These are phyloP conservation scores for Canis aureus DNA, from an alignment of 2,113 vertebrate species.

Conservation along the genomic window DNA sequence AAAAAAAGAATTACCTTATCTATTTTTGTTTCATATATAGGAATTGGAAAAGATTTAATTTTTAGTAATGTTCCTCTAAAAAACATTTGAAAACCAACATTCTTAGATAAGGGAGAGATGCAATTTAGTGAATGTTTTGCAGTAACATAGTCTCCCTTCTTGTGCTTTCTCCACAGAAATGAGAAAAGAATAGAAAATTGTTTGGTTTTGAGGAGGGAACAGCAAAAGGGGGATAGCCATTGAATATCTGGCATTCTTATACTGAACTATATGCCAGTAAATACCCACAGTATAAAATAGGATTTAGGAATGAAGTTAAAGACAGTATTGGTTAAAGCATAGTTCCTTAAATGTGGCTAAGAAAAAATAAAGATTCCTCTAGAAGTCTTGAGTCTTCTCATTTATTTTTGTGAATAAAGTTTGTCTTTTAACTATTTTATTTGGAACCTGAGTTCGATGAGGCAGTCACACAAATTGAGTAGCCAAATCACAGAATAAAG, in stretches of 20 bases:
- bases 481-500: not conserved
- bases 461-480: not conserved
- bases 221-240: not conserved
- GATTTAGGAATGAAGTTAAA: conserved; percentile 1
- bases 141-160: not conserved
- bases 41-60: not conserved
- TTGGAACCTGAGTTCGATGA: not conserved
- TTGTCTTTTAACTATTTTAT: not conserved
- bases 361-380: not conserved
- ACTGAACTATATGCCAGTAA: not conserved
- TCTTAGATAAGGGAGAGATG: not conserved
- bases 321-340: not conserved
- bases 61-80: not conserved
- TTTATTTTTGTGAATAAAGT: not conserved
- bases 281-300: not conserved
- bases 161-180: not conserved
- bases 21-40: not conserved
- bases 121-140: not conserved
- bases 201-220: not conserved
- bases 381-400: not conserved
- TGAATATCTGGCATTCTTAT: not conserved
- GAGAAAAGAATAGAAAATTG: not conserved
- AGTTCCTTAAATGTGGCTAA: not conserved
- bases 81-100: not conserved
- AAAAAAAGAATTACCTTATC: not conserved